A percentile compares a stretch with the other conserved stretches of the same genome.
phyloP scores from a whole-genome alignment of 92 coral and sea anemone genomes.

The Parazoanthus atlanticus region DNA sequence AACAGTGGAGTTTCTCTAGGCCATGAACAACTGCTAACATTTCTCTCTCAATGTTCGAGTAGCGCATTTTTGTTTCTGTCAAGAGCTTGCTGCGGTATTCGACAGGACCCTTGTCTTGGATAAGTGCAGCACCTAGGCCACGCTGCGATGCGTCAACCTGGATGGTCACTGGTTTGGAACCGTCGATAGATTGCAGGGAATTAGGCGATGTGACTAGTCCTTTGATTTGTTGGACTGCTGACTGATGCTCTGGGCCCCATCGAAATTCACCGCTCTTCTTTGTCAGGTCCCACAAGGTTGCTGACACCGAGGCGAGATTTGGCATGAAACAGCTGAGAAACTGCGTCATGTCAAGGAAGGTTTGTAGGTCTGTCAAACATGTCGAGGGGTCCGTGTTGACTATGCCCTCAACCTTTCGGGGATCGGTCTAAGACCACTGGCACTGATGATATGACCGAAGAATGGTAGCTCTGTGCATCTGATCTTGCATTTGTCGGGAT shows the following conservation, averaged over 20 bases:
- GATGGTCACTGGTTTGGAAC: slow-evolving; percentile 10
- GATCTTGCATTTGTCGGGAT: slow-evolving; percentile 49
- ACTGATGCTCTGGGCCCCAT: slow-evolving; percentile 34
- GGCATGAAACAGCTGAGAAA: slow-evolving; percentile 30
- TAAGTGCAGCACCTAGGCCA: not conserved
- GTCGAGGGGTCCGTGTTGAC: slow-evolving; percentile 25
- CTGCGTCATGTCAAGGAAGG: slow-evolving; percentile 35
- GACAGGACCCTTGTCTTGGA: not conserved
- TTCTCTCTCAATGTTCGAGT: slow-evolving; percentile 35
- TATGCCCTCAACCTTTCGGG: slow-evolving; percentile 16
- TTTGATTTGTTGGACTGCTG: slow-evolving; percentile 20
- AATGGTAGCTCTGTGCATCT: slow-evolving; percentile 47
- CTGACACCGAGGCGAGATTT: slow-evolving; percentile 12
- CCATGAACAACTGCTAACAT: no score
- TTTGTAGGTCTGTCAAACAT: slow-evolving; percentile 7
- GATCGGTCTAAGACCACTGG: slow-evolving; percentile 27
- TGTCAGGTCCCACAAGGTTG: slow-evolving; percentile 23
- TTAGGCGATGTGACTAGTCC: not conserved
- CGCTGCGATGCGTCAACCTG: slow-evolving; percentile 27
- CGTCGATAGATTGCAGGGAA: not conserved
- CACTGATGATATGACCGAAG: slow-evolving; percentile 34
- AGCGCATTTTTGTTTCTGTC: slow-evolving; percentile 23
- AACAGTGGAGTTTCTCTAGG: slow-evolving; percentile 16
- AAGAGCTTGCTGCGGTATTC: slow-evolving; percentile 1
- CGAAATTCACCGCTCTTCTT: slow-evolving; percentile 6